Base-by-base conservation (phyloP, 2,888 invertebrate species). In the Rhagonycha fulva region DNA sequence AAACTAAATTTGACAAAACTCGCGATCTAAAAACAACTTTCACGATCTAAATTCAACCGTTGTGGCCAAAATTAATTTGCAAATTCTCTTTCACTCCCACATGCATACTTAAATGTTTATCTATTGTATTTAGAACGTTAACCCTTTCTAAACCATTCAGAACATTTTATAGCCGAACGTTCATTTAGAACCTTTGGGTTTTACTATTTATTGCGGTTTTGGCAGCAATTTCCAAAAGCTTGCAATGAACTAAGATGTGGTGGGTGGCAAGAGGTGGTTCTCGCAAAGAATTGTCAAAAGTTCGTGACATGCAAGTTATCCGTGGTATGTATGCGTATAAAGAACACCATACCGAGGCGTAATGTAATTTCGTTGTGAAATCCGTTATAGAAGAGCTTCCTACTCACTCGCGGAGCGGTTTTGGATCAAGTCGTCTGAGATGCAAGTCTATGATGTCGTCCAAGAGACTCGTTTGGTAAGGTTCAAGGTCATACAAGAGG, bases 401-500 rank as follows among this genome's bases (percentile, higher is more conserved):
- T 75, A 75, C 77, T 72, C 72, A 72, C 70, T 77, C 75, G 67
- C 70, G 68, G 69, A 67, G 71, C 61, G 63, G 72, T 77, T 77
- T 77, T 71, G 67, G 77, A 75, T 77, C 75, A 75, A 72, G 68
- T 75, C 72, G 77, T 77, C 77, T 75, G 77, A 77, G 70, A 70
- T 72, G 72, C 62, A 47, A 72, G 77, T 77, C 75, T 77, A 75
- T 68, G 70, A 77, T 72, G 71, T 77, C 77, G 77, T 77, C 75
- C 77, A 66, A 75, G 72, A 77, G 77, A 77, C 77, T 77, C 75
- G 77, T 77, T 77, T 77, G 75, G 74, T 70, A 76, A 71, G 32
- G 63, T 66, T 66, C 63, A 66, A 66, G 63, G 63, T 66, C 63
- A 66, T 66, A 12, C 12, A n/a, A 66, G 63, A 66, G 63, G 63